Conservation (phyloP, 2,888 invertebrate genomes). For the Hipparchia sbordonii region DNA sequence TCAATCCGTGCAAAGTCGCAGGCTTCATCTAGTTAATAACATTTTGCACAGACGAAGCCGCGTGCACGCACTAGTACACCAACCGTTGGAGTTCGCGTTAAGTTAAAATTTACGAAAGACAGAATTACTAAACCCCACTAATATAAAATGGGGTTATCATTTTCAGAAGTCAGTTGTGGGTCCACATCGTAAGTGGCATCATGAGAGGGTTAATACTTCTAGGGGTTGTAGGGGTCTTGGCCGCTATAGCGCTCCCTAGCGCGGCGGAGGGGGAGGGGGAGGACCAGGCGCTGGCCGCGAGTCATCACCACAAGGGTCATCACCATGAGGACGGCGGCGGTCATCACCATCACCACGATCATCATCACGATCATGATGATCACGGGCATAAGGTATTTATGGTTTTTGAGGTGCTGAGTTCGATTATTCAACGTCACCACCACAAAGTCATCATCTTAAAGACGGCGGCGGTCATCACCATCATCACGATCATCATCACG, state of each 20-base stretch:
- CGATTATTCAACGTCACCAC: no score
- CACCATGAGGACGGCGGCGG: slow-evolving; percentile 85
- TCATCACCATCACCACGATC: slow-evolving; percentile 85
- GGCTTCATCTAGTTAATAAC: no score
- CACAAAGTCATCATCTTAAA: slow-evolving; percentile 83
- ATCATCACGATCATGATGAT: slow-evolving; percentile 87
- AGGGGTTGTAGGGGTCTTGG: slow-evolving; percentile 66
- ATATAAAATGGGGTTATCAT: slow-evolving; percentile 1
- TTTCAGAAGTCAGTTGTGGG: slow-evolving; percentile 55
- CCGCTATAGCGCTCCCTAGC: slow-evolving; percentile 56
- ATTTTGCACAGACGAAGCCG: neutral
- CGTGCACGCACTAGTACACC: neutral
- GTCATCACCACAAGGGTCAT: slow-evolving; percentile 49
- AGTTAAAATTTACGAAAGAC: slow-evolving; percentile 10
- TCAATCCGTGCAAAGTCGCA: no score
- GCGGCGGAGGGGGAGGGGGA: slow-evolving; percentile 52
- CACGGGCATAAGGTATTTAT: slow-evolving; percentile 79
- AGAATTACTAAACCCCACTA: neutral
- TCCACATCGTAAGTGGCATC: slow-evolving; percentile 34
- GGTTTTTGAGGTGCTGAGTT: neutral
- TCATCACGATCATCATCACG: neutral
- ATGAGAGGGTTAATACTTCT: slow-evolving; percentile 68
- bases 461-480: neutral
- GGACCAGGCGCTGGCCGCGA: slow-evolving; percentile 77
- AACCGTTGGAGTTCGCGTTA: neutral